These are phyloP conservation scores for Corythornis vintsioides DNA, from an alignment of 2,113 vertebrate genomes.

Conservation along the genomic window DNA sequence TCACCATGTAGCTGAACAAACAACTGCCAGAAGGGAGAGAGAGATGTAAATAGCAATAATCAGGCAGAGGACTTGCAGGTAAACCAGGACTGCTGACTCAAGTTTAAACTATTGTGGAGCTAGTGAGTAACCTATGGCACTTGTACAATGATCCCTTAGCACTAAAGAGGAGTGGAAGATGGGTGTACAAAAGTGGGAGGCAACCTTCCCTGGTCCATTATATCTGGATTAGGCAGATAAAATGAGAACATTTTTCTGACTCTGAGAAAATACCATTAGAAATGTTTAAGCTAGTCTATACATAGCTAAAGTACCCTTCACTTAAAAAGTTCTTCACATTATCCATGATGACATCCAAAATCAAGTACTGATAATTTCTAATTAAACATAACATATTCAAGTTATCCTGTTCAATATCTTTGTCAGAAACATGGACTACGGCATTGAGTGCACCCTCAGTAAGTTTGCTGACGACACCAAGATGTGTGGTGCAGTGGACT, in stretches of 20 bases:
- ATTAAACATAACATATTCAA: neutral
- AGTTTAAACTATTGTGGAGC: neutral
- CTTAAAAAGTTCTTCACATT: neutral
- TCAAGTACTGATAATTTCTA: neutral
- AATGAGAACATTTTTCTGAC: neutral
- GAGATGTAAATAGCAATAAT: neutral
- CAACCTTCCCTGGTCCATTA: neutral
- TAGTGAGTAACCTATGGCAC: neutral
- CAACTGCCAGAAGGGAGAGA: neutral
- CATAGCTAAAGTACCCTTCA: neutral
- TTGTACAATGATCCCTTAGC: neutral
- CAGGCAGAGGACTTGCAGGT: neutral
- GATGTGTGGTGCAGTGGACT: too few species aligned
- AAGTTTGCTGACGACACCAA: too few species aligned
- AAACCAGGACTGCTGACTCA: neutral
- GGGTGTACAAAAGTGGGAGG: neutral
- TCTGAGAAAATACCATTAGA: neutral
- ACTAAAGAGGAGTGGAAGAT: neutral
- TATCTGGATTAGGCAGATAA: neutral
- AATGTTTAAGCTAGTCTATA: neutral
- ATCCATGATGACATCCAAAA: neutral
- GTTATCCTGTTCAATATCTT: too few species aligned
- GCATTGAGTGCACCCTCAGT: too few species aligned
- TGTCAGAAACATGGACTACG: too few species aligned
- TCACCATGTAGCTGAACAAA: neutral